Base-by-base conservation (phyloP, 2,113 vertebrate species). In the Embiotoca jacksoni region DNA sequence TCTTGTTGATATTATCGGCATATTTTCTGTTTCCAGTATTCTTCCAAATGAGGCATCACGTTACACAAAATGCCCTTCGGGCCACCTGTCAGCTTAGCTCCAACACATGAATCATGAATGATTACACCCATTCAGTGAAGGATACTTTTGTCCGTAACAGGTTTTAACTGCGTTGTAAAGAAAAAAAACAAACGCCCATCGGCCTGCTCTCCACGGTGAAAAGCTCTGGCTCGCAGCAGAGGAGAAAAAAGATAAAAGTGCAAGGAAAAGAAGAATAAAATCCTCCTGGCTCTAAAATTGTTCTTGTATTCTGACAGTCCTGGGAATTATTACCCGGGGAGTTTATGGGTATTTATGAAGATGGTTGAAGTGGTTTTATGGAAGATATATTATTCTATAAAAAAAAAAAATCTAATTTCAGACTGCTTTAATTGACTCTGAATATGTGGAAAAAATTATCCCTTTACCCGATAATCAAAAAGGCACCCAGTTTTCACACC, bases 291-390 rank as follows among this genome's bases (percentile, higher is more conserved):
- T 4, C 52, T 39, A 4, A 59, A 80, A 54, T 31, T 75, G 83
- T 88, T 86, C 84, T 86, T 23, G 23, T 23, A 62, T 75, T 15
- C 64, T 65, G 23, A 23, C 68, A 53, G 71, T 59, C 53, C 57
- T 64, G 58, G 64, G 65, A 83, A 62, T 73, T 83, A 72, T 85
- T 77, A 81, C 66, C 32, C 47, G 6, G 56, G 30, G 59, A 80
- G 69, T 85, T 88, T 86, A 89, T 80, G 23, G 39, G 52, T 59
- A 67, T 75, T 90, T 76, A 66, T 84, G 77, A 76, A 86, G 76
- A 77, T 67, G 77, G 56, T 69, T 84, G 75, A 91, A 85, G 76
- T 83, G 68, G 58, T 88, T 88, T 88, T 52, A 83, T 84, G 53
- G 72, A 69, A 79, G 33, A 82, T 61, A 75, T 81, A 88, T 59